phyloP scores from a whole-genome alignment of 2,888 invertebrate genomes.

The Agrypnus murinus region DNA sequence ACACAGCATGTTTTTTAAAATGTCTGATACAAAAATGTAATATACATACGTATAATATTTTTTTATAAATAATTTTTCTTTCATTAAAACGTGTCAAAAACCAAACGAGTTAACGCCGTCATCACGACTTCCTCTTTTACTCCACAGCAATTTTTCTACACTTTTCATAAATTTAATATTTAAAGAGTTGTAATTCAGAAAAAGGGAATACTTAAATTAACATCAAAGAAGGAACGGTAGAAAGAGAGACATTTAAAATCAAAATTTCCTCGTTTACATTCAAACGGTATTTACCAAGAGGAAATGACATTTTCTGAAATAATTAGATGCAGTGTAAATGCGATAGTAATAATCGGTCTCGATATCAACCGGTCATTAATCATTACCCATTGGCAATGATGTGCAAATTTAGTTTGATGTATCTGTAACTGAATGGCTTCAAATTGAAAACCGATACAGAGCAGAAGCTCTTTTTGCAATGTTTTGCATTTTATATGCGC shows the following conservation, averaged over 20 bases:
- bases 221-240: no score
- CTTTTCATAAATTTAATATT: no score
- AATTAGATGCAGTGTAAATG: constrained; percentile 6
- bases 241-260: no score
- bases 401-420: constrained; percentile 12
- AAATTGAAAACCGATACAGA: constrained; percentile 12
- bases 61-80: constrained; percentile 25
- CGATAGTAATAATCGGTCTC: constrained; percentile 1
- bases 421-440: background rate
- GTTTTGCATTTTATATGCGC: constrained; percentile 4
- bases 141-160: no score
- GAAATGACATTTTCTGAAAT: background rate
- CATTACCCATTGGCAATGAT: constrained; percentile 2
- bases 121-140: no score
- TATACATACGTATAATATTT: constrained; percentile 17
- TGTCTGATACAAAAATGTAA: constrained; percentile 32
- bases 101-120: background rate
- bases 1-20: constrained; percentile 44
- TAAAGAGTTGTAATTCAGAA: no score
- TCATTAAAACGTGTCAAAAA: constrained; percentile 29
- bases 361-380: constrained; percentile 8
- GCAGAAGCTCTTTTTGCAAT: background rate
- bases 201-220: no score
- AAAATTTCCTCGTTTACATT: no score
- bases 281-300: no score